Evolutionary conservation across 64 coral and sea anemone genomes (phyloP), one percentile per base, ranked within the genome.

Genomic region (Porites lutea): DNA sequence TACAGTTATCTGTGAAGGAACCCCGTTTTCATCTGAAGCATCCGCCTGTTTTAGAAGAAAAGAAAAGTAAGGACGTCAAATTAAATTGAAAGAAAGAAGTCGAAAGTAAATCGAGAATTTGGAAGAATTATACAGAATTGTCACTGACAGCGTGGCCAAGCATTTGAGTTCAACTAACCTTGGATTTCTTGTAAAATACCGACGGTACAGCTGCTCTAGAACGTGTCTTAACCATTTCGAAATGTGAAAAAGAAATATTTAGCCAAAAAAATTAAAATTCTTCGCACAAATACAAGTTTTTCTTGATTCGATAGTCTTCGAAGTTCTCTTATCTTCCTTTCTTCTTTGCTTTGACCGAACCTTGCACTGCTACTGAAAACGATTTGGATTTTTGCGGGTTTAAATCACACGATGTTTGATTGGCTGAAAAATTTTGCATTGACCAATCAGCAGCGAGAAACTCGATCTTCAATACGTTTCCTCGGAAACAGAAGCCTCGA

Each of bases 361-460:
- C 15, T 15, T 51, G 8, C 4, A 6, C 8, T 76, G 3, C 51
- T 13, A 18, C 16, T 50, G 63, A 27, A 84, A 84, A 84, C 81
- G 81, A 84, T 84, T 98, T 98, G 82, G 82, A 89, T 90, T 90
- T 89, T 91, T 78, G 83, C 90, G 94, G 97, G 83, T 91, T 99
- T 96, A 92, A 96, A 93, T 70, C 82, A 77, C 44, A 55, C 77
- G 13, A 44, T 71, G 13, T 52, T 88, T 99, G 62, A 99, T 99
- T 99, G 94, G 97, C 22, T 70, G 27, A 70, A 79, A 47, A 76
- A n/a, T 68, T 88, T 45, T 70, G 4, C 5, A 16, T 75, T 65
- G 72, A 73, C 97, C 97, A 99, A 99, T 99, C 88, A 92, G 44
- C 90, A 93, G 46, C 4, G 10, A 21, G 45, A 15, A 86, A 81